Conservation (phyloP, 2,113 vertebrate species). For the Otus sunia region DNA sequence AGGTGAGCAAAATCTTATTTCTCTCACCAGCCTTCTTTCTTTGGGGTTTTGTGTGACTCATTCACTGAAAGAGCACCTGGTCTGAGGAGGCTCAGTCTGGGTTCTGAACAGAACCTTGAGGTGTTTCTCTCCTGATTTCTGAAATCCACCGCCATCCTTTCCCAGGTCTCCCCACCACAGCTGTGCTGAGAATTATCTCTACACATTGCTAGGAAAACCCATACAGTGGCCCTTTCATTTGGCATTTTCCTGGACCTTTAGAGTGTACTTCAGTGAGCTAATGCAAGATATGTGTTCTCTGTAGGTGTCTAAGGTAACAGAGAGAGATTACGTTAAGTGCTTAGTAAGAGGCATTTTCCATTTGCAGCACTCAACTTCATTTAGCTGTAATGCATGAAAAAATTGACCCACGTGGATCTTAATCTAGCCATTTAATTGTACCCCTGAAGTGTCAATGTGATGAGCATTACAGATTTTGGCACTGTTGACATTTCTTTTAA, state of each 20-base stretch:
- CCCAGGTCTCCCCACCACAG: background rate
- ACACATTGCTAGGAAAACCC: background rate
- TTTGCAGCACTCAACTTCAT: slow-evolving; percentile 31
- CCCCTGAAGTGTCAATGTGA: slow-evolving; percentile 19
- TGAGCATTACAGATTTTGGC: slow-evolving; percentile 26
- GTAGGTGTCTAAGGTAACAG: background rate
- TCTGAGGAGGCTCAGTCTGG: background rate
- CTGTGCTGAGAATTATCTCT: background rate
- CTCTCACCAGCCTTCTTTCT: background rate
- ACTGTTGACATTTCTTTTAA: slow-evolving; percentile 58
- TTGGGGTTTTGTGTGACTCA: background rate
- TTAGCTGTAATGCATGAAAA: slow-evolving; percentile 21
- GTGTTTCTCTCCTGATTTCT: background rate
- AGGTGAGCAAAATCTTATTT: background rate
- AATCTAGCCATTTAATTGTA: slow-evolving; percentile 38
- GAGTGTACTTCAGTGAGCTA: background rate
- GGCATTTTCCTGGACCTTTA: background rate
- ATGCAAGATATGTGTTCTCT: background rate
- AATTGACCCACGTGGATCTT: slow-evolving; percentile 19
- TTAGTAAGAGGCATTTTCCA: slow-evolving; percentile 45
- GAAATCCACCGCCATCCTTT: background rate
- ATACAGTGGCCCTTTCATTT: background rate
- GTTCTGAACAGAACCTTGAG: background rate
- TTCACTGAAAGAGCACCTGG: background rate
- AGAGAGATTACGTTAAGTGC: slow-evolving; percentile 48